Conservation (phyloP, 2,113 vertebrate genomes). For the Callopanchax toddi region DNA sequence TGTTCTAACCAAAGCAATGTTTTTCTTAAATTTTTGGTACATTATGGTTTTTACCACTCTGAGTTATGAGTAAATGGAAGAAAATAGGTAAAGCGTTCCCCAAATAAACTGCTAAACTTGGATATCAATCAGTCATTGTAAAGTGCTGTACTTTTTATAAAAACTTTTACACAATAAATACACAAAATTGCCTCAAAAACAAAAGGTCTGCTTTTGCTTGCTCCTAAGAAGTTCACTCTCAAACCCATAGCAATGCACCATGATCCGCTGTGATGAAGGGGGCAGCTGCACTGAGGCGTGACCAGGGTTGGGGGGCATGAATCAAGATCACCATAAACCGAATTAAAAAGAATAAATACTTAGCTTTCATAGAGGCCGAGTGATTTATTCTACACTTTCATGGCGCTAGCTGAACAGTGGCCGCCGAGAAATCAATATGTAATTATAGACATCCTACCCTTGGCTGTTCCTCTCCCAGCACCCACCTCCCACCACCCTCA, state of each 20-base stretch:
- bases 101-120: constrained; percentile 14
- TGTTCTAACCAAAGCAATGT: too few relatives aligned
- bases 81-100: neutral
- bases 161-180: constrained; percentile 25
- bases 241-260: constrained; percentile 20
- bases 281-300: constrained; percentile 45
- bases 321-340: constrained; percentile 79
- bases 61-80: neutral
- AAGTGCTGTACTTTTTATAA: constrained; percentile 38
- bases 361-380: constrained; percentile 74
- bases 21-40: too few relatives aligned
- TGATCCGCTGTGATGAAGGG: constrained; percentile 49
- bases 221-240: constrained; percentile 1
- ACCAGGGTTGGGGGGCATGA: constrained; percentile 61
- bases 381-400: constrained; percentile 79
- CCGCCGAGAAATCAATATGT: constrained; percentile 82
- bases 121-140: constrained; percentile 46
- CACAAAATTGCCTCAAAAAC: constrained; percentile 8
- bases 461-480: constrained; percentile 67
- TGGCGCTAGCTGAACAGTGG: constrained; percentile 66
- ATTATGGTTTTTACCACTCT: neutral
- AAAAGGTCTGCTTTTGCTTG: neutral
- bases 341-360: constrained; percentile 81
- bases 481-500: constrained; percentile 62
- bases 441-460: constrained; percentile 82